These are phyloP conservation scores for Tipula vernalis DNA, from an alignment of 2,888 invertebrate genomes.

Conservation along the genomic window DNA sequence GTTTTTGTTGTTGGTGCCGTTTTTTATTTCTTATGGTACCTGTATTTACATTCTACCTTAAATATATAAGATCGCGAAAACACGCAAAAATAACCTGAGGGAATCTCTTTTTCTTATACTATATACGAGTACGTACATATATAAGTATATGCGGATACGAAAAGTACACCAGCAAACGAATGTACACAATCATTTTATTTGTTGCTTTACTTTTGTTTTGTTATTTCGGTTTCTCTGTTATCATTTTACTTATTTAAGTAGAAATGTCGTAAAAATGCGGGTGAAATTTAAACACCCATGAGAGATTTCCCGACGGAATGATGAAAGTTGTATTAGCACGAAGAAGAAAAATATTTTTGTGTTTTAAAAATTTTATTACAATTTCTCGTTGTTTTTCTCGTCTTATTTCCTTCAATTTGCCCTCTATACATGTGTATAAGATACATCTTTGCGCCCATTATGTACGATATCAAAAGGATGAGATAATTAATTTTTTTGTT, in stretches of 20 bases:
- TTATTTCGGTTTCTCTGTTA: background rate
- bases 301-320: constrained; percentile 9
- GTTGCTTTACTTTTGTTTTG: background rate
- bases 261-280: constrained; percentile 11
- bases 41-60: background rate
- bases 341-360: background rate
- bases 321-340: constrained; percentile 10
- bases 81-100: constrained; percentile 11
- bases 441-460: background rate
- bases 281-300: constrained; percentile 10
- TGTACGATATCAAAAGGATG: background rate
- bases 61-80: constrained; percentile 9
- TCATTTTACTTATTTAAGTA: constrained; percentile 7
- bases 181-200: constrained; percentile 6
- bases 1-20: background rate
- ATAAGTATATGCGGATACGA: background rate
- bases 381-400: background rate
- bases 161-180: background rate
- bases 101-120: background rate
- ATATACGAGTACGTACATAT: background rate
- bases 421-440: background rate
- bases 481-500: constrained; percentile 6
- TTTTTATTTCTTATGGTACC: background rate
- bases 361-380: constrained; percentile 6
- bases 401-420: background rate